Evolutionary conservation across 2,888 invertebrate genomes (phyloP), one percentile per base, ranked within the genome.

Genomic region (Rhopalosiphum nymphaeae): DNA sequence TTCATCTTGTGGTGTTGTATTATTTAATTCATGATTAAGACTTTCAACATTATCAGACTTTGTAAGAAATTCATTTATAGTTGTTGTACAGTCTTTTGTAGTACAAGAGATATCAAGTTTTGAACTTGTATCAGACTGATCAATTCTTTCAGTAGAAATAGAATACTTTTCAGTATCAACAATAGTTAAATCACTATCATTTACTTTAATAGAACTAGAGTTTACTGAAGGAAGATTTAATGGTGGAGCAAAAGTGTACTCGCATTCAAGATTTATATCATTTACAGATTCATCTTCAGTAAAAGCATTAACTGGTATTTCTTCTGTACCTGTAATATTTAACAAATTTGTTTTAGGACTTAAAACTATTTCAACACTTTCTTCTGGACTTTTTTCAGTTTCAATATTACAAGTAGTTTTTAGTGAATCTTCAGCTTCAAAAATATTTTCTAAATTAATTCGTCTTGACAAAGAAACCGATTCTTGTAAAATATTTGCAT

Each of bases 341-440:
- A 49, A 21, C 56, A 46, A 42, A 85, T 56, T 29, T 26, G 26
- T 36, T 84, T 91, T 26, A 56, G 84, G 26, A 90, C 10, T 90
- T 90, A 25, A 46, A 11, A 46, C n/a, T 16, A 29, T 44, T 44
- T 89, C 89, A 42, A 26, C 42, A 78, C 7, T 53, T 16, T 91
- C 16, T 56, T 57, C 11, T 85, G 44, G 16, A 49, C 26, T 88
- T 87, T 42, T 16, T 44, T 92, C 42, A 93, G 44, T 93, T 53
- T 56, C 78, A 53, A 53, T 16, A 53, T 44, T 36, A 88, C 67
- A 67, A 88, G 57, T 13, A 85, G 86, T 42, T 61, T 94, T 94
- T 16, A 94, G 61, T n/a, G 91, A 94, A 91, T 94, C 94, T 94
- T 94, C 94, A 42, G 94, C 61, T 49, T 42, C 53, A 94, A 94